Percentiles rank a stretch among this genome's conserved stretches.
Conservation (phyloP, 2,888 invertebrate genomes). For the Drosophila hamatofila region DNA sequence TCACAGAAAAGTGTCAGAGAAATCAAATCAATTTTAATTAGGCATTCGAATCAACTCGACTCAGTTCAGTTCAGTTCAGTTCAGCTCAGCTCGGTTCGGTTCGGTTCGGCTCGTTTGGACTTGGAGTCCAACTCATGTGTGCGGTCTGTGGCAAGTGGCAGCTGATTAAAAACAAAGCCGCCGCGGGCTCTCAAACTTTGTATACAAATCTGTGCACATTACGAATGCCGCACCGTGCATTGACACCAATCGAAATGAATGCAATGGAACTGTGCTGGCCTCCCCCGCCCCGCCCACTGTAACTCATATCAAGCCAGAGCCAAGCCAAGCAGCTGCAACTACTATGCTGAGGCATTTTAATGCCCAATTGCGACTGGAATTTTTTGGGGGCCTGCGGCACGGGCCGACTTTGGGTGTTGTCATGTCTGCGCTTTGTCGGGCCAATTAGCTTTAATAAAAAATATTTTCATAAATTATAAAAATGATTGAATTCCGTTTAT, state of each 20-base stretch:
- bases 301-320: conserved; percentile 4
- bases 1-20: conserved; percentile 75
- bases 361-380: conserved; percentile 24
- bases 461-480: conserved; percentile 70
- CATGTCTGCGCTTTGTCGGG: conserved; percentile 49
- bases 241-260: conserved; percentile 70
- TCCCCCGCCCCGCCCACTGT: background rate
- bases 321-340: conserved; percentile 32
- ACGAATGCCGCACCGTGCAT: conserved; percentile 64
- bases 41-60: conserved; percentile 57
- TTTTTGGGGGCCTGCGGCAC: conserved; percentile 38
- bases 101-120: conserved; percentile 17
- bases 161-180: conserved; percentile 77
- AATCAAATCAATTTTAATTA: conserved; percentile 82
- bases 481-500: conserved; percentile 25
- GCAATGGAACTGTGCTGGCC: conserved; percentile 59
- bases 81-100: conserved; percentile 7
- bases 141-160: conserved; percentile 76
- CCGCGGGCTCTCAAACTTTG: conserved; percentile 53
- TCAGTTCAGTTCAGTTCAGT: background rate
- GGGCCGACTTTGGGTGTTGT: conserved; percentile 34
- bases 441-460: conserved; percentile 75
- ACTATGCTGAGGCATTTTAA: conserved; percentile 73
- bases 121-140: conserved; percentile 54
- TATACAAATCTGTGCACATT: conserved; percentile 56